Conservation (phyloP, 2,888 invertebrate species). For the Hypomecis punctinalis region DNA sequence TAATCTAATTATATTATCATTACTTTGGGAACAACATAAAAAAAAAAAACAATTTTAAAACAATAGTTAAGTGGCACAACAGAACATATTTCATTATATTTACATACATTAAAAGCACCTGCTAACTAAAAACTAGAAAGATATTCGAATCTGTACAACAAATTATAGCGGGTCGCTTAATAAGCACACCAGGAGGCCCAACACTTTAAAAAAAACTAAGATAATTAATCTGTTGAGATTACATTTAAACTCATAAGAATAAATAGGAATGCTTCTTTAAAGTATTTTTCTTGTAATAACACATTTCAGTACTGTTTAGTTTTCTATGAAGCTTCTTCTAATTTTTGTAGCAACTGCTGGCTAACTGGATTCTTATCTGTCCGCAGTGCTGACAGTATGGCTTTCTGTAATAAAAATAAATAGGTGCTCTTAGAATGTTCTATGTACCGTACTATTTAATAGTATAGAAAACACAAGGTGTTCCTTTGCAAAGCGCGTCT, state of each 20-base stretch:
- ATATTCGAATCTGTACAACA: no score
- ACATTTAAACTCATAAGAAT: neutral
- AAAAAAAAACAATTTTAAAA: no score
- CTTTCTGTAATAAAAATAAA: constrained; percentile 64
- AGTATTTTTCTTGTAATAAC: constrained; percentile 1
- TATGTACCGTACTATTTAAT: no score
- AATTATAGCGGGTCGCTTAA: neutral
- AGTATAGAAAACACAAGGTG: no score
- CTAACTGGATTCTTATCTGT: constrained; percentile 54
- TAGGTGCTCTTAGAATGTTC: neutral
- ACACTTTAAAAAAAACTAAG: neutral
- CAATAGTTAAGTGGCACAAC: no score
- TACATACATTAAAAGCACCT: constrained; percentile 5
- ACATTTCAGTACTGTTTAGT: neutral
- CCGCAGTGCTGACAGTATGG: constrained; percentile 62
- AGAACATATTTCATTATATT: constrained; percentile 1
- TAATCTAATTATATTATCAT: no score
- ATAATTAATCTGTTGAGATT: neutral
- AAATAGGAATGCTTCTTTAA: constrained; percentile 11
- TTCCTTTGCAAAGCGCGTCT: no score
- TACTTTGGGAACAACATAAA: no score
- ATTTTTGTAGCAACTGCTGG: constrained; percentile 60
- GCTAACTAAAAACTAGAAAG: neutral
- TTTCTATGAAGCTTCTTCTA: constrained; percentile 47
- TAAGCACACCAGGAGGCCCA: neutral